Evolutionary conservation across 1,140 invertebrate species (phyloP).

Genomic region (Pararge aegeria): DNA sequence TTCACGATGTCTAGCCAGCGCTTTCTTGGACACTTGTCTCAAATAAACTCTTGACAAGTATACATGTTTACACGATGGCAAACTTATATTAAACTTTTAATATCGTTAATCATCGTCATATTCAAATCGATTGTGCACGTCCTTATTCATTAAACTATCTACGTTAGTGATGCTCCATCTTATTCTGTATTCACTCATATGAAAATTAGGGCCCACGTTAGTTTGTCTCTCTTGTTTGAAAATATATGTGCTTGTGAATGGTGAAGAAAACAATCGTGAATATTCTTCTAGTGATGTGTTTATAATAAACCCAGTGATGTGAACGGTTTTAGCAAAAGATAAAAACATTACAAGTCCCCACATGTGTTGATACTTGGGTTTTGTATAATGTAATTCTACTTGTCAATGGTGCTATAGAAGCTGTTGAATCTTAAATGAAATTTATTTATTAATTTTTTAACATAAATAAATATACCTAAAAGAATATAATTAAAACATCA

Average conservation of each 20-base stretch:
- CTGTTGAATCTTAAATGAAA: neutral
- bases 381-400: neutral
- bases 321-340: neutral
- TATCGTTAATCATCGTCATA: no score
- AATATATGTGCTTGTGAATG: neutral
- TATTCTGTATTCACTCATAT: neutral
- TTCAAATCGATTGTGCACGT: no score
- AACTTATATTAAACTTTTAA: no score
- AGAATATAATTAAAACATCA: neutral
- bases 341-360: neutral
- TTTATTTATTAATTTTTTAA: constrained; percentile 4
- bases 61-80: no score
- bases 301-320: neutral
- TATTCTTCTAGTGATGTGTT: neutral
- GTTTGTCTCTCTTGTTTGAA: neutral
- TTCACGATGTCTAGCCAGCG: no score
- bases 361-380: neutral
- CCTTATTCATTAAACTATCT: no score
- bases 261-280: neutral
- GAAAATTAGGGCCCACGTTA: no score
- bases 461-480: neutral
- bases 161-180: no score
- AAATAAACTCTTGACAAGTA: no score
- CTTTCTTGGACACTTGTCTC: no score
- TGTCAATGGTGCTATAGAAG: constrained; percentile 1